Evolutionary conservation across 1,140 invertebrate species (phyloP), one percentile per base, ranked within the genome.

Genomic region (Drosophila dunni): DNA sequence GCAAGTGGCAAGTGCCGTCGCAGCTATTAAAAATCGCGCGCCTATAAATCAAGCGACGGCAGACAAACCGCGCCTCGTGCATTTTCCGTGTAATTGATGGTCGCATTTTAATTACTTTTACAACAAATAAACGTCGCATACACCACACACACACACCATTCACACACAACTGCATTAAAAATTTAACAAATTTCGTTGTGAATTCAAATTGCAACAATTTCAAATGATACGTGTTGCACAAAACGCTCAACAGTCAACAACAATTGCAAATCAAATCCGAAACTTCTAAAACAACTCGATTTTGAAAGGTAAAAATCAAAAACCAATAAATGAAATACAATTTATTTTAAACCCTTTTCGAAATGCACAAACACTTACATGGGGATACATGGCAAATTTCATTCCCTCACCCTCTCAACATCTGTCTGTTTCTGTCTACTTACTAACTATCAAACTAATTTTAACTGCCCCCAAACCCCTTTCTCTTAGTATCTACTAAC

Each of bases 121-220:
- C 80, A 89, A 89, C 85, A 84, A 90, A 89, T 90, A 89, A 84
- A 84, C 66, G 68, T 72, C 72, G 40, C 75, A 62, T 57, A 53
- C 24, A 69, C 42, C 11, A 61, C 65, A 65, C 58, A 48, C 36
- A 56, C 46, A 57, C 38, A 62, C 64, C 64, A 45, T 54, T 61
- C 62, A 63, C 24, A 57, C 34, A 34, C 13, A 20, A 42, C 38
- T 78, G 78, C 83, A 88, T 29, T 29, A 29, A 29, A 82, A 88
- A 80, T 84, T 89, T 72, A 89, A 90, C 84, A 89, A 89, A 89
- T 89, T 89, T 88, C 67, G 84, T 88, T 90, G 78, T 75, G 84
- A 90, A 81, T 89, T 84, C 78, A 64, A 17, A 50, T 48, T 72
- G 73, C 73, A 71, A 51, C 69, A 75, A 40, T 73, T 84, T 83